Base-by-base conservation (phyloP, 2,797 vertebrate genomes). In the Falco concolor region DNA sequence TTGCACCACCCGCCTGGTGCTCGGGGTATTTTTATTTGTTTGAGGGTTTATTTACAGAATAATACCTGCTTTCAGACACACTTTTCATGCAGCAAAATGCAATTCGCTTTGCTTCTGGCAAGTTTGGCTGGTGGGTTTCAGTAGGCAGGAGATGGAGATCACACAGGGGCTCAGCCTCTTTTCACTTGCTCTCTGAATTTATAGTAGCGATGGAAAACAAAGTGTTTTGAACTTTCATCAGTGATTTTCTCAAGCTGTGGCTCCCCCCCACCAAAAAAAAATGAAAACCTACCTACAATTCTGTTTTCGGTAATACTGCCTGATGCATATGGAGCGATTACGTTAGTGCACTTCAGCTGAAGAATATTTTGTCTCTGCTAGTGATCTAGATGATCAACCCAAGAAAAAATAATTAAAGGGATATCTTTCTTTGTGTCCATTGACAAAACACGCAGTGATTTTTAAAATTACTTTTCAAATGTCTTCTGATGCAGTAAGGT, bases 1-100 rank as follows among this genome's bases (percentile, higher is more conserved):
- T 44, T 60, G 52, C 18, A 16, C 11, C 4, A 5, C 21, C 12
- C 0, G 0, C 30, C 22, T 63, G 32, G 21, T 57, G 54, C 67
- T 64, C 8, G 3, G n/a, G 30, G 18, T 34, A 3, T 57, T 12
- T 76, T 36, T 30, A 5, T 30, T 23, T 6, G 3, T 18, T 59
- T 60, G 10, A 15, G 7, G 5, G 12, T 34, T 11, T 36, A 9
- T 54, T 54, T 56, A 21, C 70, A 52, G 49, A 45, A 47, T 56
- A 69, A 5, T 28, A 64, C 64, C 25, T 70, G 44, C 21, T 74
- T 85, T 74, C 36, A 67, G 68, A 25, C 34, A 28, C 10, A 5
- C 14, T 52, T 79, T 30, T 65, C 17, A 30, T 47, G 10, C 47
- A 22, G 3, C 45, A 57, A 59, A 27, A 50, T n/a, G 21, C 32